These are phyloP conservation scores for Ophraella communa DNA, from an alignment of 2,888 invertebrate genomes.

Conservation along the genomic window DNA sequence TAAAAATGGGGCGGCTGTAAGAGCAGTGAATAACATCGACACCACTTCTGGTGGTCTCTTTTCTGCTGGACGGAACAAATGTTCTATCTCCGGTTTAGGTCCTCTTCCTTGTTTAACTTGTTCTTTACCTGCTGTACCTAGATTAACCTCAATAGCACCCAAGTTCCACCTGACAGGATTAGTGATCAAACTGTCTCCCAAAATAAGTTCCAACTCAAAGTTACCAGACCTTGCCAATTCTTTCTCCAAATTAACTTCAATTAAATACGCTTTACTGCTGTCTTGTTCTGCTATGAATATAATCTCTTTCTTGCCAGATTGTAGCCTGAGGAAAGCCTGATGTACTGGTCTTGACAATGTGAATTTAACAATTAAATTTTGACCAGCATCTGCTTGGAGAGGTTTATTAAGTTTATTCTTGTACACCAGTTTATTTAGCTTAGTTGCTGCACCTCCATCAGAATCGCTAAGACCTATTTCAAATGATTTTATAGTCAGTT, in stretches of 20 bases:
- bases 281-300: constrained; percentile 94
- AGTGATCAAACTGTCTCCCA: constrained; percentile 90
- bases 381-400: constrained; percentile 87
- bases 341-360: constrained; percentile 72
- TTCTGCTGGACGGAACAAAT: constrained; percentile 91
- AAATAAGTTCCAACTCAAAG: constrained; percentile 81
- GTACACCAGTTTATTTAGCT: constrained; percentile 70
- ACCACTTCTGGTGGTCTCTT: constrained; percentile 86
- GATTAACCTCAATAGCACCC: constrained; percentile 76
- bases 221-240: constrained; percentile 81
- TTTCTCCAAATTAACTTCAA: constrained; percentile 82
- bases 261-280: constrained; percentile 77
- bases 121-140: constrained; percentile 37
- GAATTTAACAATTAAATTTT: constrained; percentile 82
- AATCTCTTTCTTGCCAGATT: constrained; percentile 77
- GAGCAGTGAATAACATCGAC: constrained; percentile 87
- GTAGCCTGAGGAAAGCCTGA: constrained; percentile 86
- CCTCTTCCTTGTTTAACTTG: constrained; percentile 54
- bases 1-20: constrained; percentile 82
- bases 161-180: constrained; percentile 90
- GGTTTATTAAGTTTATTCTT: constrained; percentile 74
- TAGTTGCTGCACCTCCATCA: constrained; percentile 85
- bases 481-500: constrained; percentile 75
- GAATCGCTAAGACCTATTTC: constrained; percentile 90
- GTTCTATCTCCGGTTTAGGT: constrained; percentile 69